phyloP scores from a whole-genome alignment of 2,888 invertebrate genomes.

The Phalera bucephala region DNA sequence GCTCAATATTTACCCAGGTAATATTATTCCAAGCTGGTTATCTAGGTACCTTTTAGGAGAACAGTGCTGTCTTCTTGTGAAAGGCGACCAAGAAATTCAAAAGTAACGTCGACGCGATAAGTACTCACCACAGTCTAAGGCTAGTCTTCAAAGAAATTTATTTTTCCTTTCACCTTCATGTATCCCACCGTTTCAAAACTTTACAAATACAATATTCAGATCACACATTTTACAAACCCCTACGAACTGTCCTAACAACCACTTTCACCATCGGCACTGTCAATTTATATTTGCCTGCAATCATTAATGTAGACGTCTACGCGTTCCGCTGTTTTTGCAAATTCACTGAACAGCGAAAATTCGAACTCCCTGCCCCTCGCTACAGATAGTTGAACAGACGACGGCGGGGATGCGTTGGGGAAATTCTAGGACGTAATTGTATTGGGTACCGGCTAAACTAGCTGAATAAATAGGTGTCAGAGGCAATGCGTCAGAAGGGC shows the following conservation, averaged over 20 bases:
- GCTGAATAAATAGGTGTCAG: conserved; percentile 75
- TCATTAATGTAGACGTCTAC: conserved; percentile 60
- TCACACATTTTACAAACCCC: conserved; percentile 63
- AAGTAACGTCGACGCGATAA: too few species aligned
- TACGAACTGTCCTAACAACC: conserved; percentile 67
- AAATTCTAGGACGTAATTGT: conserved; percentile 33
- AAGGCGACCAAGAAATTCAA: too few species aligned
- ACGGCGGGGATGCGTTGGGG: conserved; percentile 27
- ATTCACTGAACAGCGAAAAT: conserved; percentile 13
- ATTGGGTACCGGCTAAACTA: conserved; percentile 53
- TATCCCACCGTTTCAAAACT: too few species aligned
- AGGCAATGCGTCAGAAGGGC: conserved; percentile 68
- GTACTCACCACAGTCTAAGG: too few species aligned
- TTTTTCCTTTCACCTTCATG: too few species aligned
- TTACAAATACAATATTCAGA: conserved; percentile 70
- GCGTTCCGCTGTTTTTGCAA: conserved; percentile 47
- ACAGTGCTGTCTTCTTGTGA: too few species aligned
- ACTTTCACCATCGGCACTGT: conserved; percentile 69
- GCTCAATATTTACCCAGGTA: too few species aligned
- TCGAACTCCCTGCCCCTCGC: conserved; percentile 34
- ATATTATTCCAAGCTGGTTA: too few species aligned
- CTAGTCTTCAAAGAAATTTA: too few species aligned
- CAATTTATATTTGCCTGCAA: conserved; percentile 78
- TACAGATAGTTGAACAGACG: conserved; percentile 15
- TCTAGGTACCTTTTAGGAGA: too few species aligned